A percentile compares a stretch with the other conserved stretches of the same genome.
Conservation (phyloP, 2,797 vertebrate species). For the Neosalanx taihuensis region DNA sequence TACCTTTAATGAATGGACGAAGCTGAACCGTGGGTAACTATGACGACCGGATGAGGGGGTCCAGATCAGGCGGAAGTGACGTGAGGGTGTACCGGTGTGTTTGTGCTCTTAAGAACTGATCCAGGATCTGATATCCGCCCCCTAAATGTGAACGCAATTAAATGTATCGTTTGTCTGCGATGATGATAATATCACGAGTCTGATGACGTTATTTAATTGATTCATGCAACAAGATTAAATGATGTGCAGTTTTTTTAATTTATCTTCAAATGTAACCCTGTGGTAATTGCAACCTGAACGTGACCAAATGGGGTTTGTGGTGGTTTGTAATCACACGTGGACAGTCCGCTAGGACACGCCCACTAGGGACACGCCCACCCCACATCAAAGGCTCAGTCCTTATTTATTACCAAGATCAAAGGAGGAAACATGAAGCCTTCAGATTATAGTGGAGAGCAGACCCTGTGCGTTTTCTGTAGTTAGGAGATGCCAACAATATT, state of each 20-base stretch:
- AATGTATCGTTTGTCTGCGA: neutral
- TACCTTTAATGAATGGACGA: slow-evolving; percentile 26
- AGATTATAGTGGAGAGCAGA: neutral
- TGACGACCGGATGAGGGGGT: neutral
- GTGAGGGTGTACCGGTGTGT: slow-evolving; percentile 11
- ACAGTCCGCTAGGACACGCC: too few relatives aligned
- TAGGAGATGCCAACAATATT: too few relatives aligned
- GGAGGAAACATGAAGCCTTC: neutral
- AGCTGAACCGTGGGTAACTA: slow-evolving; percentile 35
- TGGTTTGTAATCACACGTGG: neutral
- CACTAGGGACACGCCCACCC: neutral
- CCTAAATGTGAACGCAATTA: neutral
- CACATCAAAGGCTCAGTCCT: slow-evolving; percentile 1
- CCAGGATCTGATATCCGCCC: slow-evolving; percentile 23
- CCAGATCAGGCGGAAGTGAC: slow-evolving; percentile 39
- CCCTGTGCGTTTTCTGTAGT: too few relatives aligned
- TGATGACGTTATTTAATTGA: neutral
- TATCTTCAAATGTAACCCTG: too few relatives aligned
- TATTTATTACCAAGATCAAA: neutral
- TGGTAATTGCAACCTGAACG: too few relatives aligned
- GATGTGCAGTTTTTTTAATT: too few relatives aligned
- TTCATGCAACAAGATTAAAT: too few relatives aligned
- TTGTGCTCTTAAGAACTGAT: slow-evolving; percentile 29
- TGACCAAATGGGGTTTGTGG: neutral
- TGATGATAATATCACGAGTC: neutral